These are phyloP conservation scores for Spilogale gracilis DNA, from an alignment of 2,113 vertebrate species.

Conservation along the genomic window DNA sequence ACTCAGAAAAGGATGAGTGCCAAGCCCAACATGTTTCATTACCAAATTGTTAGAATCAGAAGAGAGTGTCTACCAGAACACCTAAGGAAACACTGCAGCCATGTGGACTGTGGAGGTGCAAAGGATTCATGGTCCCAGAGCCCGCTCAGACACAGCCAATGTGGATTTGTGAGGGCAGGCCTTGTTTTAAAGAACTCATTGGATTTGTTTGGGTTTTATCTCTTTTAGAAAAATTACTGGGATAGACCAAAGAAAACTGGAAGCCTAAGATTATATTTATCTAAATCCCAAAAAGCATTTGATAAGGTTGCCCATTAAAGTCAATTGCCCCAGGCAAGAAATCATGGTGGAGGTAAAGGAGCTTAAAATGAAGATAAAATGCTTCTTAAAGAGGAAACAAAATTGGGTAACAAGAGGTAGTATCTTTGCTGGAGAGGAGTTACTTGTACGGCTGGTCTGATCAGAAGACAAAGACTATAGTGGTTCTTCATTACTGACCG, in stretches of 20 bases:
- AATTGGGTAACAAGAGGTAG: not conserved
- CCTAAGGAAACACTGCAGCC: constrained; percentile 67
- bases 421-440: not conserved
- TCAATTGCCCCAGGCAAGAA: not conserved
- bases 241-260: not conserved
- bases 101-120: constrained; percentile 66
- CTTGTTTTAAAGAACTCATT: constrained; percentile 79
- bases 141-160: constrained; percentile 77
- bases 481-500: not conserved
- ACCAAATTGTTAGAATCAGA: constrained; percentile 77
- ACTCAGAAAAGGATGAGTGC: constrained; percentile 18
- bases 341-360: not conserved
- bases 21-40: constrained; percentile 58
- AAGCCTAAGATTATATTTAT: constrained; percentile 54
- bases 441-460: not conserved
- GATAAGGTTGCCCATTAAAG: constrained; percentile 13
- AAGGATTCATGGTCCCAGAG: constrained; percentile 72
- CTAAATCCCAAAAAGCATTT: constrained; percentile 70
- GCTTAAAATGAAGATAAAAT: not conserved
- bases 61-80: constrained; percentile 75
- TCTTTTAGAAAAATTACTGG: constrained; percentile 76
- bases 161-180: constrained; percentile 70
- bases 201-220: constrained; percentile 51
- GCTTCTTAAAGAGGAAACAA: constrained; percentile 30
- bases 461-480: not conserved